Evolutionary conservation across 2,888 invertebrate species (phyloP), one percentile per base, ranked within the genome.

Genomic region (Psylliodes chrysocephalus): DNA sequence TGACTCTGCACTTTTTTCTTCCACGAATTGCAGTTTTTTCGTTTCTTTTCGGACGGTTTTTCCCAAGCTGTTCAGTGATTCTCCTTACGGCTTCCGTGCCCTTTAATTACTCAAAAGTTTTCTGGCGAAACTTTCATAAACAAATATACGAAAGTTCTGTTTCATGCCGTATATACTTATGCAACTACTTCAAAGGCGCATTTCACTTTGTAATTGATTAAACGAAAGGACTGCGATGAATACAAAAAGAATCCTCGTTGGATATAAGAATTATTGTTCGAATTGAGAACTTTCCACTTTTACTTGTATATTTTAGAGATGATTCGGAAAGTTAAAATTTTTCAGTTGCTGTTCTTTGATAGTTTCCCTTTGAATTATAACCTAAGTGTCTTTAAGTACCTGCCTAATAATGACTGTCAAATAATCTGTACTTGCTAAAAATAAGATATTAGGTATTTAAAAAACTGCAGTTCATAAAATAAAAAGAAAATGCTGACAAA

Each of bases 31-130:
- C 33, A 62, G 42, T 55, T 62, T 62, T 67, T 63, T n/a, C n/a
- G 59, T 60, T 66, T 64, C 57, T 61, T 56, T 64, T 69, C 46
- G 60, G 53, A 67, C 46, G 60, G 53, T 60, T 64, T 60, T 30
- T 30, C 30, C 55, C 60, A 53, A 62, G 60, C 67, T 63, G 51
- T 60, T 68, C 64, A 63, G 66, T 64, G 64, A 66, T 66, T 64
- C 67, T 69, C 63, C 33, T 62, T 40, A 53, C 63, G 55, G 60
- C 59, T 66, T 56, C 52, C 53, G 25, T 33, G 49, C 54, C 60
- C 62, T 64, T 61, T 69, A 71, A 71, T 71, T 69, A 71, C 64
- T 49, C 60, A 60, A 66, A 69, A 56, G 57, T 69, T 62, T 55
- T 33, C n/a, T n/a, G n/a, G 49, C 42, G 18, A 52, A 66, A 62